Base-by-base conservation (phyloP, 2,113 vertebrate species). In the Cottus gobio region DNA sequence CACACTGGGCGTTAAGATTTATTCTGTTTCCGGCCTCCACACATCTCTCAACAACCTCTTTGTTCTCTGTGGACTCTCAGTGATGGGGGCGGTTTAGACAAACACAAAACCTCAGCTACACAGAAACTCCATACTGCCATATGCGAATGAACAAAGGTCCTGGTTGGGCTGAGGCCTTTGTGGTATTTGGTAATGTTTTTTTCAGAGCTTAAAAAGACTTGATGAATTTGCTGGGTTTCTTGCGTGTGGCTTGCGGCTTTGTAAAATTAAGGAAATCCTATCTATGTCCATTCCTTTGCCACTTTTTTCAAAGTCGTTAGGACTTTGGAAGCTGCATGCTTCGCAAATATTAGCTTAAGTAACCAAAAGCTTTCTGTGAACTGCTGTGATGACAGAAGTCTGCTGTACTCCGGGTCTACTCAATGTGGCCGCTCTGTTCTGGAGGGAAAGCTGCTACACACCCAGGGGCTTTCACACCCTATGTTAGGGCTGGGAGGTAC, bases 131-230 rank as follows among this genome's bases (percentile, higher is more conserved):
- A 94, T 90, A 93, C 93, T 93, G 90, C 96, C 96, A 95, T 94
- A 96, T 97, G 96, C 95, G 95, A 96, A 94, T 95, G 96, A 96
- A 97, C 96, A 96, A 97, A 97, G 94, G 92, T 89, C 54, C 75
- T 63, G 64, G 89, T 89, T 88, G 91, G 90, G 93, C 95, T 94
- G 89, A 96, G 96, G 94, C 94, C 95, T 95, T 95, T 97, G 97
- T 96, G 96, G 96, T 95, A 95, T 96, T 95, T 95, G 91, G 94
- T 97, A 95, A 97, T 82, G 96, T 96, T 97, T 96, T 97, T 96
- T 96, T 97, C 95, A 96, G 96, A 96, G 95, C 93, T 96, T 96
- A 95, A 96, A 96, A 96, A 96, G 95, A 95, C 94, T 95, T 96
- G 97, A 97, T 96, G 95, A 97, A 96, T 97, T 95, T 96, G 96